phyloP scores from a whole-genome alignment of 2,888 invertebrate species.

The Oscheius sp. region DNA sequence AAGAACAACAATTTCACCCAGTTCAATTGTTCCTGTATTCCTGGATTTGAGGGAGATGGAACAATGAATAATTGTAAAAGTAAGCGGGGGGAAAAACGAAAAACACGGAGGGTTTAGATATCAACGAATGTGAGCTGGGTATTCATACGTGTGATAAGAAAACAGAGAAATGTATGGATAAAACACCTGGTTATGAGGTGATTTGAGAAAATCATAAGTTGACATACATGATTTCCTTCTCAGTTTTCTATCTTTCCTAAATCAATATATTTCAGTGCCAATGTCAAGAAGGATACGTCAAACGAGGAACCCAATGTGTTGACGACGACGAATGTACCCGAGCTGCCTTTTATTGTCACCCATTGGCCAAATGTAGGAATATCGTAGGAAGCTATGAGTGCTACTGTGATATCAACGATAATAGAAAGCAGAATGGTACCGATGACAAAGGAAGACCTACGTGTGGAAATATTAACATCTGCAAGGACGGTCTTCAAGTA shows the following conservation, averaged over 20 bases:
- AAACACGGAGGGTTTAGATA: too few relatives aligned
- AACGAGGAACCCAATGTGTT: neutral
- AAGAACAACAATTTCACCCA: neutral
- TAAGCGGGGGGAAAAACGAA: too few relatives aligned
- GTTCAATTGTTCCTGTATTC: conserved; percentile 12
- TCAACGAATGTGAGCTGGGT: neutral
- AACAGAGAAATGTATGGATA: neutral
- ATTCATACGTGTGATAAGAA: neutral
- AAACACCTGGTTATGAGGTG: neutral
- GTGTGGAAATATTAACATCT: conserved; percentile 14
- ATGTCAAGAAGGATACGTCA: conserved; percentile 1
- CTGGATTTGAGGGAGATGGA: conserved; percentile 19
- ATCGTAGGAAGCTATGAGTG: conserved; percentile 9
- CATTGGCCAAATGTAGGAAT: conserved; percentile 2
- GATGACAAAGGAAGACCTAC: neutral
- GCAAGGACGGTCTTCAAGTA: conserved; percentile 8
- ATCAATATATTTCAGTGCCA: conserved; percentile 8
- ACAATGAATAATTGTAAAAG: neutral
- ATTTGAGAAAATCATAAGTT: neutral
- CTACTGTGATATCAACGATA: neutral
- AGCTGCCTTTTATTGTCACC: neutral
- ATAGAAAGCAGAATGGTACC: neutral
- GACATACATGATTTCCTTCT: too few relatives aligned
- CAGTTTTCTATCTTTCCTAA: too few relatives aligned
- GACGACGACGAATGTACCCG: conserved; percentile 52